Percentiles rank a stretch among this genome's conserved stretches.
These are phyloP conservation scores for Catharus bicknelli DNA, from an alignment of 2,113 vertebrate species.

Conservation along the genomic window DNA sequence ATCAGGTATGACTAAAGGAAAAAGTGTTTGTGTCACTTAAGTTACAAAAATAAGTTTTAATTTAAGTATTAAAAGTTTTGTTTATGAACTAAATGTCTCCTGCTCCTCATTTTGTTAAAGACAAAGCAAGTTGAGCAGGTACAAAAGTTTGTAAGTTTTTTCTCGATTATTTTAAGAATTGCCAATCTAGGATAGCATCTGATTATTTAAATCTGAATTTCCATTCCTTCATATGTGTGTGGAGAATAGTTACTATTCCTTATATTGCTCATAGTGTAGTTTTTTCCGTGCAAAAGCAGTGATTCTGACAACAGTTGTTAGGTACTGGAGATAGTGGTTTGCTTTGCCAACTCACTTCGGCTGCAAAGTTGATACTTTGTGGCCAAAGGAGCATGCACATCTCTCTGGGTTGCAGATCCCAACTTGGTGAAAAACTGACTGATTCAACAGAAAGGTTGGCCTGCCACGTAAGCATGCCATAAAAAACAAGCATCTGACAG, in stretches of 20 bases:
- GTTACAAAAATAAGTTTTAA: background rate
- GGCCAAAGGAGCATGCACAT: background rate
- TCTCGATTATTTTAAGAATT: background rate
- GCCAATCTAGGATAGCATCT: background rate
- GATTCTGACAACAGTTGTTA: background rate
- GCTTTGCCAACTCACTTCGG: background rate
- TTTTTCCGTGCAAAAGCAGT: background rate
- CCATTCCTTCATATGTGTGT: background rate
- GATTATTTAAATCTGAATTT: background rate
- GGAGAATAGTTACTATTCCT: background rate
- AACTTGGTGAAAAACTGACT: background rate
- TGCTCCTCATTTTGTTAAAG: background rate
- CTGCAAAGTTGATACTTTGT: background rate
- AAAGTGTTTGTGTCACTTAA: background rate
- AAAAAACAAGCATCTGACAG: conserved; percentile 44
- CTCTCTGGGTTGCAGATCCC: background rate
- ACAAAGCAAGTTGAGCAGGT: background rate
- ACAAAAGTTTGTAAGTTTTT: background rate
- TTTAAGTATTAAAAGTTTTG: background rate
- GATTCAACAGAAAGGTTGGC: conserved; percentile 31
- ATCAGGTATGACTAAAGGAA: background rate
- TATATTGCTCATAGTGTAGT: background rate
- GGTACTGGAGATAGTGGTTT: background rate
- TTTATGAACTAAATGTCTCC: background rate
- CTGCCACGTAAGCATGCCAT: conserved; percentile 41